Base-by-base conservation (phyloP, 1,140 invertebrate species). In the Mactra quadrangularis region DNA sequence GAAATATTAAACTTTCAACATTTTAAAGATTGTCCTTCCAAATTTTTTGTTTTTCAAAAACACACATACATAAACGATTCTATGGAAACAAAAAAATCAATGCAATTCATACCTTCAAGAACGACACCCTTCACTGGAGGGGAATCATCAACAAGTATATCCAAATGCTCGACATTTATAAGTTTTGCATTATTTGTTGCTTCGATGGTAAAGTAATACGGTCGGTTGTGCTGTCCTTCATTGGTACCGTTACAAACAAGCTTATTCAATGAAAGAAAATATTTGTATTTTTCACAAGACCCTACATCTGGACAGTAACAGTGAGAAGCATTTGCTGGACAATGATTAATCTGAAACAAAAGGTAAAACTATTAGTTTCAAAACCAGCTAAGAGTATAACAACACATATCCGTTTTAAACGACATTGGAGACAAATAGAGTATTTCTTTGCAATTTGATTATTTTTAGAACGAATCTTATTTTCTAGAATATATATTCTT, bases 271-370 rank as follows among this genome's bases (percentile, higher is more conserved):
- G 38, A 62, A n/a, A 86, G 35, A 15, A 19, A 52, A 68, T 86
- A 87, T 15, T 59, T 66, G 22, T 35, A 68, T 31, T 29, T 3
- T 52, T 55, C 72, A 83, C 85, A 86, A 27, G 31, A n/a, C 19
- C 85, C 85, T 6, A 86, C 27, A n/a, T 47, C 45, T 19, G 85
- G 85, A 68, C 85, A 86, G 35, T 84, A 86, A 33, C 83, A 86
- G 22, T 22, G 2, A 13, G 17, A 38, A n/a, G 4, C 60, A n/a
- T 64, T 64, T 11, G 35, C 38, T n/a, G 60, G 60, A 64, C 60
- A 64, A 33, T 45, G 15, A 3, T 64, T 41, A 15, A 7, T 41
- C 38, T 41, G 38, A 41, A 41, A 41, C 6, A n/a, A n/a, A n/a
- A n/a, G n/a, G n/a, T n/a, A n/a, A n/a, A n/a, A n/a, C n/a, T n/a